Evolutionary conservation across 2,888 invertebrate genomes (phyloP).

Genomic region (Tetrapedia diversipes): DNA sequence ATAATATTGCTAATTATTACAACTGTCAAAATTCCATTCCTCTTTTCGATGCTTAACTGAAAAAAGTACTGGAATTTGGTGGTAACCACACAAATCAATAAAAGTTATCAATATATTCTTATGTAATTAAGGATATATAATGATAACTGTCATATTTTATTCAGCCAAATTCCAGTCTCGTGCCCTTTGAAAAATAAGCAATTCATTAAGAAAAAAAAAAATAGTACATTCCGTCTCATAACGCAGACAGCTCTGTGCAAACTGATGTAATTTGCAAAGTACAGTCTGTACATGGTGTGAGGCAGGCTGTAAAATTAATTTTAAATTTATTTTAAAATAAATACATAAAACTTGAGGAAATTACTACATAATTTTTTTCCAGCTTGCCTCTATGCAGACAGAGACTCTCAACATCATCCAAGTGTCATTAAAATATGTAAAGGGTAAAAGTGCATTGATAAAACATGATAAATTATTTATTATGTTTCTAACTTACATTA

Average conservation of each 20-base stretch:
- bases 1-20: constrained; percentile 44
- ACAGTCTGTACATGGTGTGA: constrained; percentile 75
- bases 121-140: constrained; percentile 12
- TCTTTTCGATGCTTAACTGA: constrained; percentile 52
- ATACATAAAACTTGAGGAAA: constrained; percentile 39
- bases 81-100: constrained; percentile 14
- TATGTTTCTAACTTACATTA: constrained; percentile 82
- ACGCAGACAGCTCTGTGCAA: constrained; percentile 79
- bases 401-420: constrained; percentile 75
- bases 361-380: constrained; percentile 57
- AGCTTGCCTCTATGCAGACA: constrained; percentile 77
- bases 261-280: constrained; percentile 78
- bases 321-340: constrained; percentile 55
- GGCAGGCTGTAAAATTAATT: constrained; percentile 73
- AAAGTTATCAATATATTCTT: constrained; percentile 11
- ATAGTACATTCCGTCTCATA: constrained; percentile 77
- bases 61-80: constrained; percentile 77
- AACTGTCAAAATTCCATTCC: constrained; percentile 57
- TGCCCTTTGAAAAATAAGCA: constrained; percentile 83
- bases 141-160: constrained; percentile 8
- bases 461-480: constrained; percentile 63
- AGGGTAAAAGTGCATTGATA: constrained; percentile 73
- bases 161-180: constrained; percentile 80
- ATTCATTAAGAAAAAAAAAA: constrained; percentile 71
- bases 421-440: constrained; percentile 69